phyloP scores from a whole-genome alignment of 2,888 invertebrate genomes.

The Hipparchia sbordonii region DNA sequence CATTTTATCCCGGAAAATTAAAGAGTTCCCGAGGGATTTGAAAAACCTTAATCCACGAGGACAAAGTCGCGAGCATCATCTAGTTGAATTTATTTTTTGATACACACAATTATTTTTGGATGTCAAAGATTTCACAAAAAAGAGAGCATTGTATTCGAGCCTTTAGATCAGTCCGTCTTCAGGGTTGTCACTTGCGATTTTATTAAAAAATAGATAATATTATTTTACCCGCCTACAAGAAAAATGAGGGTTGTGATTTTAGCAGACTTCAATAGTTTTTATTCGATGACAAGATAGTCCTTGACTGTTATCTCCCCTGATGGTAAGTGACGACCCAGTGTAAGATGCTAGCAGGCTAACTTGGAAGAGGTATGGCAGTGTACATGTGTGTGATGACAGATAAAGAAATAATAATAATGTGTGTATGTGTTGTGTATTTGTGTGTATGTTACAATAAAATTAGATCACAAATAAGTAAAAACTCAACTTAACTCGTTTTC shows the following conservation, averaged over 20 bases:
- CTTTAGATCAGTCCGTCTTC: slow-evolving; percentile 28
- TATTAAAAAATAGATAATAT: slow-evolving; percentile 15
- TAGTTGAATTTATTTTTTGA: too few relatives aligned
- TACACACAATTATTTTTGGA: slow-evolving; percentile 8
- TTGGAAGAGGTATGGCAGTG: too few relatives aligned
- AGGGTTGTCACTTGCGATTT: slow-evolving; percentile 28
- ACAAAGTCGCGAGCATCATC: not conserved
- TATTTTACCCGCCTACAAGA: not conserved
- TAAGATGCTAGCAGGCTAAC: too few relatives aligned
- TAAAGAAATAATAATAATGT: too few relatives aligned
- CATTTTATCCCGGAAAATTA: not conserved
- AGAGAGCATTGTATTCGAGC: slow-evolving; percentile 26
- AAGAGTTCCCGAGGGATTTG: not conserved
- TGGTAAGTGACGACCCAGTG: too few relatives aligned
- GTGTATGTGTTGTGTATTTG: too few relatives aligned
- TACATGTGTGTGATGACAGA: too few relatives aligned
- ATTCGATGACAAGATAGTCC: too few relatives aligned
- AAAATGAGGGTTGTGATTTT: not conserved
- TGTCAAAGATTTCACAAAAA: slow-evolving; percentile 18
- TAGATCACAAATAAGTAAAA: too few relatives aligned
- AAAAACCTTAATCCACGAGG: not conserved
- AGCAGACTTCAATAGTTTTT: not conserved
- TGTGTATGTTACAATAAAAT: too few relatives aligned
- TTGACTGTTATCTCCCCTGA: too few relatives aligned
- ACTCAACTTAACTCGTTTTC: too few relatives aligned